A percentile compares a stretch with the other conserved stretches of the same genome.
phyloP scores from a whole-genome alignment of 2,797 vertebrate species.

The Eulemur rubriventer region DNA sequence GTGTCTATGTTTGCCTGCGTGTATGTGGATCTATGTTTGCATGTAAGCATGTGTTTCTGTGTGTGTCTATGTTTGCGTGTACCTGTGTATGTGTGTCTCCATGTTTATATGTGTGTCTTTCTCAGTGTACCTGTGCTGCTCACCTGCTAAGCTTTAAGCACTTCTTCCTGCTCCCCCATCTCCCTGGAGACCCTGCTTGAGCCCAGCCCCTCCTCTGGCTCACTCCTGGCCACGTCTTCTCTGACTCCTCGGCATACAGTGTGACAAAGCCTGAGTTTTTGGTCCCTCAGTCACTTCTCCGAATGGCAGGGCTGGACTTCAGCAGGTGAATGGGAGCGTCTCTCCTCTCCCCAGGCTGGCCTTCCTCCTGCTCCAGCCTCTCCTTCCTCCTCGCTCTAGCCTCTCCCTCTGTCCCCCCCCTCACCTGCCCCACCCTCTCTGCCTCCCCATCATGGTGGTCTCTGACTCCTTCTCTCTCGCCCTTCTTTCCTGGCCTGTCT shows the following conservation, averaged over 20 bases:
- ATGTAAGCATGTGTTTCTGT: not conserved
- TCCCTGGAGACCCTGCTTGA: not conserved
- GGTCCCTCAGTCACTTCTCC: not conserved
- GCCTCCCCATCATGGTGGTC: not conserved
- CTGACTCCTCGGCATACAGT: not conserved
- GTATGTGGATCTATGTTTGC: too few species aligned
- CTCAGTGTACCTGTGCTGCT: not conserved
- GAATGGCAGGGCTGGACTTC: not conserved
- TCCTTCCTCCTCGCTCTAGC: not conserved
- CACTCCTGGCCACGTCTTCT: not conserved
- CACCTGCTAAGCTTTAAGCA: not conserved
- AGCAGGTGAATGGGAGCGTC: not conserved
- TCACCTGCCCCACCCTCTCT: not conserved
- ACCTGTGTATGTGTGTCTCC: not conserved
- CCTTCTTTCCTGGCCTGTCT: not conserved
- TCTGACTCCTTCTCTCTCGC: not conserved
- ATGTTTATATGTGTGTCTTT: not conserved
- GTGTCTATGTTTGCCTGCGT: not conserved
- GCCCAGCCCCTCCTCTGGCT: not conserved
- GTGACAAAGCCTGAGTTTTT: not conserved
- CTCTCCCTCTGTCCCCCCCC: not conserved
- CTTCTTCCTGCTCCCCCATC: not conserved
- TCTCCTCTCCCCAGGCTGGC: not conserved
- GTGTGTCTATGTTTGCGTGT: not conserved
- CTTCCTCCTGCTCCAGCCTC: not conserved